Base-by-base conservation (phyloP, 2,888 invertebrate genomes). In the Baccha elongata region DNA sequence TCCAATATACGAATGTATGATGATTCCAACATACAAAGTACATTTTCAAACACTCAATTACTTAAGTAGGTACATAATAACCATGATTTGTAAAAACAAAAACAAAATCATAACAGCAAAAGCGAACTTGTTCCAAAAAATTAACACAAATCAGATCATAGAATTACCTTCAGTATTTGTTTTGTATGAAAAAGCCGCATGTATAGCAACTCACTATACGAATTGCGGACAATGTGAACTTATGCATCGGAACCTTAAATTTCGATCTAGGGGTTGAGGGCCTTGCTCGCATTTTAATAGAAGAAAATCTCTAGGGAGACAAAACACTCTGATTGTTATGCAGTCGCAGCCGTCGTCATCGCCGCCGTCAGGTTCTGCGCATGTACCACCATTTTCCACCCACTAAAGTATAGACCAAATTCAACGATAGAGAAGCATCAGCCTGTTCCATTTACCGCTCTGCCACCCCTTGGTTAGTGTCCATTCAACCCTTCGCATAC, bases 401-500 rank as follows among this genome's bases (percentile, higher is more conserved):
- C 52, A 40, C 37, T 23, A 32, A 11, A 32, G 26, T 13, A 23
- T 29, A 29, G 32, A 32, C 42, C 21, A 53, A 48, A 40, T 44
- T 11, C 44, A 11, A 35, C 35, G 5, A 23, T 5, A 42, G 32
- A 42, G 26, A 29, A 74, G 58, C 75, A 75, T 58, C 74, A 53
- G 67, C 69, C 74, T 53, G 32, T 48, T 46, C 44, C 37, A 44
- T 50, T 40, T 26, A 69, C 32, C 60, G 37, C 55, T 13, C 55
- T 40, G 15, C 62, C 64, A 78, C 83, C 78, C 72, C 46, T 65
- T 11, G 52, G 42, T 8, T 71, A 44, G 60, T 76, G 73, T 84
- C 69, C 71, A 74, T 83, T 85, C 85, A 84, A 85, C 85, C 85
- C 84, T 85, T 83, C 75, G 65, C 48, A 13, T 32, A 69, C 60